Evolutionary conservation across 1,140 invertebrate genomes (phyloP).

Genomic region (Mamestra configurata): DNA sequence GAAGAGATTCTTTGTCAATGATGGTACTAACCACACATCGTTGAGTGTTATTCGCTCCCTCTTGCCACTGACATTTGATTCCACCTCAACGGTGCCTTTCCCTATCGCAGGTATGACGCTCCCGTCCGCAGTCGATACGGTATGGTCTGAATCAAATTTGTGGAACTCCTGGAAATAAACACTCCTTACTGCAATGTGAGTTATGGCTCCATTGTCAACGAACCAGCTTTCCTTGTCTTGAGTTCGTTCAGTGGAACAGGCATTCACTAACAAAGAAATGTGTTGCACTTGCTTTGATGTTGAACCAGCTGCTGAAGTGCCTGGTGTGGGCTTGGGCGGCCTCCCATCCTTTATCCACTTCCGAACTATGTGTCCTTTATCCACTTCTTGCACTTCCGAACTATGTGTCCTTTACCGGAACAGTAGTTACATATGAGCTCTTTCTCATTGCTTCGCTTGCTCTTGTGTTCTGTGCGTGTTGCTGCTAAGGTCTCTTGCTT

Average conservation of each 20-base stretch:
- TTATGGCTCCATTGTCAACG: slow-evolving; percentile 21
- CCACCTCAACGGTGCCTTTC: background rate
- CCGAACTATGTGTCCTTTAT: too few species aligned
- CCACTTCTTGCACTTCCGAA: background rate
- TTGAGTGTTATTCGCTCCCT: background rate
- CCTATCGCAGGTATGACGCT: background rate
- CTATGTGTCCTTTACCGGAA: background rate
- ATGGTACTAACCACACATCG: slow-evolving; percentile 18
- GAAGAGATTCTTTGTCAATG: slow-evolving; percentile 5
- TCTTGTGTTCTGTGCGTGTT: background rate
- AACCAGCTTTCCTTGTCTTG: background rate
- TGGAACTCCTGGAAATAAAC: background rate
- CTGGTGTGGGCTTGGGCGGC: background rate
- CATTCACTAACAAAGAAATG: background rate
- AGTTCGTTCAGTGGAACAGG: background rate
- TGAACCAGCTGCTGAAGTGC: background rate
- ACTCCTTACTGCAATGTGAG: too few species aligned
- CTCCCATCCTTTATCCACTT: background rate
- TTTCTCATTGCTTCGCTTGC: too few species aligned
- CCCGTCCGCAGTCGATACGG: background rate
- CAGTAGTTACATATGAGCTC: background rate
- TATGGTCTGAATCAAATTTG: background rate
- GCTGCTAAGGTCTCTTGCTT: background rate
- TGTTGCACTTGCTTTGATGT: background rate
- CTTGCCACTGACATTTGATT: background rate